These are phyloP conservation scores for Schizotus pectinicornis DNA, from an alignment of 2,888 invertebrate genomes.

Conservation along the genomic window DNA sequence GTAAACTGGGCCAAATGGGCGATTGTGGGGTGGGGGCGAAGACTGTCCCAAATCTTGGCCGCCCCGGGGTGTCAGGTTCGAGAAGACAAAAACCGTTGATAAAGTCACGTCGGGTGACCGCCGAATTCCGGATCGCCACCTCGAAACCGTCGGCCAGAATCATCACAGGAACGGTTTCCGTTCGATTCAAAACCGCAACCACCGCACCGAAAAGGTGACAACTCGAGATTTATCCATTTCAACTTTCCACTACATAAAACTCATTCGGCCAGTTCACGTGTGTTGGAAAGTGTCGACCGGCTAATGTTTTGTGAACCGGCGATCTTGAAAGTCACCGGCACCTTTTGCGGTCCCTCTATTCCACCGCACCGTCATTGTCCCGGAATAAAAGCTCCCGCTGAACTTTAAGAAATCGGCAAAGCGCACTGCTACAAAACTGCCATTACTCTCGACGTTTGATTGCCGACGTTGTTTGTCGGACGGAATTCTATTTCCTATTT, in stretches of 20 bases:
- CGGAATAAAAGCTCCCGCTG: conserved; percentile 14
- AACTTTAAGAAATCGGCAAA: conserved; percentile 14
- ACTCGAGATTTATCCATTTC: conserved; percentile 42
- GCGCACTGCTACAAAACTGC: not conserved
- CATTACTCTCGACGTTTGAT: too few species aligned
- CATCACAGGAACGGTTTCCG: conserved; percentile 6
- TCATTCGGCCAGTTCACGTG: conserved; percentile 40
- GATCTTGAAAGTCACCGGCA: conserved; percentile 44
- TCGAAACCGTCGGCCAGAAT: conserved; percentile 7
- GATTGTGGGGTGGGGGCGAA: too few species aligned
- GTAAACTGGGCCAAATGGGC: too few species aligned
- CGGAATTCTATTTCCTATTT: too few species aligned
- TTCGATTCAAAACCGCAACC: conserved; percentile 16
- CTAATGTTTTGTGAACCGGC: conserved; percentile 41
- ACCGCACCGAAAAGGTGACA: conserved; percentile 35
- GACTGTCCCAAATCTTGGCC: too few species aligned
- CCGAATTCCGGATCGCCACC: too few species aligned
- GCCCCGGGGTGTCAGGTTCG: too few species aligned
- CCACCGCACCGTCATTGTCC: conserved; percentile 22
- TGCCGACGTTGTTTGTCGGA: too few species aligned
- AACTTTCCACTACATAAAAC: conserved; percentile 48
- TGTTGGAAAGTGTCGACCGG: conserved; percentile 44
- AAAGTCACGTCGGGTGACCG: too few species aligned
- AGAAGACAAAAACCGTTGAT: too few species aligned
- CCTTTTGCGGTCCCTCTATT: conserved; percentile 33